Conservation (phyloP, 2,113 vertebrate genomes). For the Mionectes macconnelli region DNA sequence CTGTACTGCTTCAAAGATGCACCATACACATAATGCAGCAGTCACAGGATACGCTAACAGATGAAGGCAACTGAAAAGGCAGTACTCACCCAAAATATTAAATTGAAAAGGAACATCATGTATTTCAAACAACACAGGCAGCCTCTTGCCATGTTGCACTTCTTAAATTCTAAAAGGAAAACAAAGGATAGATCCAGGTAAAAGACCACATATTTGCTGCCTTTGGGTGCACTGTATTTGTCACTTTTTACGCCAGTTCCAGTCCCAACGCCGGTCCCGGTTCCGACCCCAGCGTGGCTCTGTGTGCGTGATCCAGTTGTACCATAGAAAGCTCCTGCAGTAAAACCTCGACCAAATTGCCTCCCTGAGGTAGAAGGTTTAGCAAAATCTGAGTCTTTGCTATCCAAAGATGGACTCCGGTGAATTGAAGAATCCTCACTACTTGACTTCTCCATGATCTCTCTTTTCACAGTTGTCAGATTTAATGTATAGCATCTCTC, state of each 20-base stretch:
- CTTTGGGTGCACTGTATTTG: constrained; percentile 88
- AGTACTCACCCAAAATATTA: constrained; percentile 98
- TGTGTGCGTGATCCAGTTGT: constrained; percentile 83
- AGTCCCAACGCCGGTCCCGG: constrained; percentile 44
- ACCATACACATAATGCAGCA: constrained; percentile 38
- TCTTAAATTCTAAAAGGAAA: constrained; percentile 99
- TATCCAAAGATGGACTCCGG: constrained; percentile 96
- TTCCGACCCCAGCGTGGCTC: constrained; percentile 63
- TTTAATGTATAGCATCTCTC: constrained; percentile 81
- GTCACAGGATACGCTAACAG: neutral
- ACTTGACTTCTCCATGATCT: constrained; percentile 99
- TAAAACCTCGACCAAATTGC: constrained; percentile 92
- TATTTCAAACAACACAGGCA: constrained; percentile 99
- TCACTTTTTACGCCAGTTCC: constrained; percentile 74
- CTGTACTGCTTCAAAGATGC: constrained; percentile 46
- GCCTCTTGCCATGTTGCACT: constrained; percentile 99
- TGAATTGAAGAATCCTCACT: constrained; percentile 98
- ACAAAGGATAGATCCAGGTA: constrained; percentile 99
- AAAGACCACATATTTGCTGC: constrained; percentile 99
- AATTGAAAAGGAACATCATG: constrained; percentile 99
- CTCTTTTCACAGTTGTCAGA: constrained; percentile 75
- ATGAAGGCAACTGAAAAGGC: constrained; percentile 32
- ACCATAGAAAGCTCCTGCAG: constrained; percentile 96
- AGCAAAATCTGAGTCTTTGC: constrained; percentile 91
- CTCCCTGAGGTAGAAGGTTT: constrained; percentile 91